phyloP scores from a whole-genome alignment of 37 sponge, comb jelly and placozoan species.

The Ianthella basta region DNA sequence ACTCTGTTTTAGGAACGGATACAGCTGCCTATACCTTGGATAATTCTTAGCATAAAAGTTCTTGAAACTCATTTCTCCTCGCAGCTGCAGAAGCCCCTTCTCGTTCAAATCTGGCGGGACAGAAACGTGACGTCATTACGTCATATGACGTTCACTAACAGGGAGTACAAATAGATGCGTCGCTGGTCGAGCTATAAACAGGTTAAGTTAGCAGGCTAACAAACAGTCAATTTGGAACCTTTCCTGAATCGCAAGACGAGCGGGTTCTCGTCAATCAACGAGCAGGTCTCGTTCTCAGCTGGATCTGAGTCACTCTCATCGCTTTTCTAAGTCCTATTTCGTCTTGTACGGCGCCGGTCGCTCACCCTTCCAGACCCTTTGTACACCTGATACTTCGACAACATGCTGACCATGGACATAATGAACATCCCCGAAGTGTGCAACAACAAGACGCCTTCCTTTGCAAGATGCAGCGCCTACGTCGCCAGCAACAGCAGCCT shows the following conservation, averaged over 20 bases:
- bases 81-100: no score
- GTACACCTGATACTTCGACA: neutral
- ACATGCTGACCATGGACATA: conserved; percentile 34
- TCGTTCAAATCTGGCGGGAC: conserved; percentile 22
- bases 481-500: neutral
- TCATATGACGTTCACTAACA: neutral
- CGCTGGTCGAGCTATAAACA: neutral
- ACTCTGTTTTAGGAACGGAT: conserved; percentile 69
- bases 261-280: conserved; percentile 88
- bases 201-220: neutral
- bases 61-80: conserved; percentile 26
- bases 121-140: neutral
- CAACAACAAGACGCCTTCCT: neutral
- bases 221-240: neutral
- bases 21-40: conserved; percentile 36
- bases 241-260: conserved; percentile 75
- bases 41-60: conserved; percentile 32
- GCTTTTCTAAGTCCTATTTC: no score
- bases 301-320: conserved; percentile 15
- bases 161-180: neutral
- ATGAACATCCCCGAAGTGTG: conserved; percentile 13
- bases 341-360: neutral
- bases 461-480: conserved; percentile 1
- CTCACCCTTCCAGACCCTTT: neutral
- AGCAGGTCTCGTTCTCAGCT: conserved; percentile 68